phyloP scores from a whole-genome alignment of 37 sponge, comb jelly and placozoan species.

The Spongilla lacustris region DNA sequence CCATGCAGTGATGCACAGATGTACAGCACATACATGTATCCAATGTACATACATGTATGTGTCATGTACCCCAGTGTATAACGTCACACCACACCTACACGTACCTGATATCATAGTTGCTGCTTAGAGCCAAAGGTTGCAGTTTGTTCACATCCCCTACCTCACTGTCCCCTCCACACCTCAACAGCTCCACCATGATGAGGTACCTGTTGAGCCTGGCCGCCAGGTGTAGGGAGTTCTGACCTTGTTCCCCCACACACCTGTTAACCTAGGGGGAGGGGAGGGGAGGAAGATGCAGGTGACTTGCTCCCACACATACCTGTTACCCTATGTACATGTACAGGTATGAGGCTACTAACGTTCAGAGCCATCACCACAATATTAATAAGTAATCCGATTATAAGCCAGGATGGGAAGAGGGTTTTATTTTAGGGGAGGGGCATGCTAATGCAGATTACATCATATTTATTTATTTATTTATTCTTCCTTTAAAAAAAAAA shows the following conservation, averaged over 20 bases:
- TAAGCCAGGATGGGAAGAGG: no score
- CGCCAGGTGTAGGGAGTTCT: conserved; percentile 73
- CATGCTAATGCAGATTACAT: no score
- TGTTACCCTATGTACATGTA: no score
- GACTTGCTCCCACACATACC: no score
- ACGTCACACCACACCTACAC: not conserved
- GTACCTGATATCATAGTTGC: conserved; percentile 50
- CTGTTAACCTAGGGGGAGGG: conserved; percentile 46
- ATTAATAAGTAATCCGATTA: no score
- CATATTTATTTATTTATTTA: no score
- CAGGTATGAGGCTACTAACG: no score
- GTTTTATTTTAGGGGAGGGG: no score
- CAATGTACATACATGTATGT: not conserved
- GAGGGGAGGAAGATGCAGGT: no score
- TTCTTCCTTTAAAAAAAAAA: no score
- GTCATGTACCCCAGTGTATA: not conserved
- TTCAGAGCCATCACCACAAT: no score
- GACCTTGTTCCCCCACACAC: conserved; percentile 35
- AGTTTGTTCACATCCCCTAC: conserved; percentile 42
- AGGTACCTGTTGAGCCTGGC: conserved; percentile 14
- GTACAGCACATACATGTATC: not conserved
- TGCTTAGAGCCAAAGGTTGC: conserved; percentile 54
- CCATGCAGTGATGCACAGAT: not conserved
- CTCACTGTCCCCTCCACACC: conserved; percentile 78
- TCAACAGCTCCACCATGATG: conserved; percentile 45